Base-by-base conservation (phyloP, 2,888 invertebrate genomes). In the Drosophila anceps region DNA sequence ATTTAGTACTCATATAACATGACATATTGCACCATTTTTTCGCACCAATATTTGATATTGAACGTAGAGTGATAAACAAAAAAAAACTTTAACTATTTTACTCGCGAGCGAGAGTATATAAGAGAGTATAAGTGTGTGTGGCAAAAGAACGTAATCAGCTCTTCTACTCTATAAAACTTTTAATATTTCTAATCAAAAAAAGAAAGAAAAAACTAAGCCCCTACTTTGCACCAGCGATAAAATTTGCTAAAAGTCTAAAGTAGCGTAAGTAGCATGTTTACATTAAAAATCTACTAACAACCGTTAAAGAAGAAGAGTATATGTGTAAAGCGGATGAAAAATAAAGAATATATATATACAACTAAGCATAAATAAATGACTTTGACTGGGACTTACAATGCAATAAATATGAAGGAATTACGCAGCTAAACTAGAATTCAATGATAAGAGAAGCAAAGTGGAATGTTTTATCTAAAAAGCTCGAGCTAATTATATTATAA, bases 31-130 rank as follows among this genome's bases (percentile, higher is more conserved):
- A 89, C 90, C 84, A 59, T 75, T 84, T 77, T 85, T 82, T 87
- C 58, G 84, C 84, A 85, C 84, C 84, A 89, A 85, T 89, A 89
- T 87, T 70, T 76, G 68, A 85, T 85, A 85, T 85, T 85, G 90
- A 89, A 73, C 75, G 77, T 89, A 89, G 90, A 87, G 84, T 89
- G 84, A 85, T 85, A 80, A 71, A 27, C 63, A 27, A 29, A 57
- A 65, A 18, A 27, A 58, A 66, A n/a, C 35, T 35, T 29, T 29
- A 39, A 84, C 79, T 84, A 84, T 89, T 89, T 89, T 87, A 87
- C 53, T 48, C 27, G 44, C 18, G 9, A 31, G 13, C 48, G 53
- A 37, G 53, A 37, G n/a, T 35, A 24, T 33, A 51, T 33, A 18
- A 79, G 84, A 84, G 76, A 82, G 70, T 60, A 66, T 66, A 58